Evolutionary conservation across 92 coral and sea anemone genomes (phyloP), one percentile per base, ranked within the genome.

Genomic region (Heteractis magnifica): DNA sequence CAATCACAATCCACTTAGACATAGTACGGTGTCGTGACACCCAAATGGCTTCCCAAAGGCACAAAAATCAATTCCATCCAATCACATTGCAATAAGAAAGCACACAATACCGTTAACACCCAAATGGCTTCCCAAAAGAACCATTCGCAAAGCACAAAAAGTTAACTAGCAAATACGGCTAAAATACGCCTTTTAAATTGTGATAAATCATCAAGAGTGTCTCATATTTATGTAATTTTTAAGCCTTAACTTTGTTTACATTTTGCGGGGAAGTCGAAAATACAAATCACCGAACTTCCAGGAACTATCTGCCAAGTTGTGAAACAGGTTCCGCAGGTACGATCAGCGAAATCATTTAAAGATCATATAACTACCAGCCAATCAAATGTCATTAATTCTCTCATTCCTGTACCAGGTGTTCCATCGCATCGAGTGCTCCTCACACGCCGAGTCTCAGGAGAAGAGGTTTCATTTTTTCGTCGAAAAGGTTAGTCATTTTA

Each of bases 271-370:
- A 93, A 86, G 72, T 83, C 86, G 72, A 93, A 91, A 88, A 82
- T 87, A 55, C 71, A 81, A 74, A 65, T 64, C 1, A 62, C 78
- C 21, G 85, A 86, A 4, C 62, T 83, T 18, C 87, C 91, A 71
- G 98, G 98, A 14, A 84, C 98, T 14, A 92, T 95, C 75, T 88
- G 91, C 65, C 98, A 95, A 90, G 97, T 90, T 26, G 95, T 87
- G 6, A 91, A 87, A 23, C 98, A 95, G 75, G 89, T 93, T 13
- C 98, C 98, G 9, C 98, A 95, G 95, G 98, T 95, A 86, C 68
- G 78, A 73, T 7, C 9, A 14, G 13, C 7, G 13, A 53, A 53
- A 53, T 53, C 9, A 53, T 53, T 53, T 53, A 53, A 53, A 53
- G 58, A 8, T 53, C 58, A 52, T 52, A 10, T 52, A 34, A 34